A percentile compares a stretch with the other conserved stretches of the same genome.
These are phyloP conservation scores for Malaclemys terrapin DNA, from an alignment of 2,113 vertebrate genomes.

Conservation along the genomic window DNA sequence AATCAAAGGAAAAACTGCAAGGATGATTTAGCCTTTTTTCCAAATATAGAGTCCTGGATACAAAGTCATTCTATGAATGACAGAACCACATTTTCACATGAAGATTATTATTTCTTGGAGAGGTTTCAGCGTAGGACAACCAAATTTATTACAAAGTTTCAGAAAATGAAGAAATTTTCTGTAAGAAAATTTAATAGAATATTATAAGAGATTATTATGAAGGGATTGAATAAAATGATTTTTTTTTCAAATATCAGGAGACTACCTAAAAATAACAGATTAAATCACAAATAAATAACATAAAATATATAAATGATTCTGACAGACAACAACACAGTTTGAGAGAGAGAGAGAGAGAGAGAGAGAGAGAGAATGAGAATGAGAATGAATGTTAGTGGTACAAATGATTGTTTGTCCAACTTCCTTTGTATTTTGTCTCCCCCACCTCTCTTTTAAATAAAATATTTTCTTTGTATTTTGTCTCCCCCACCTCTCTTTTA, in stretches of 20 bases:
- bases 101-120: not conserved
- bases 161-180: not conserved
- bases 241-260: not conserved
- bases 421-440: too few species aligned
- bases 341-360: not conserved
- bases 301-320: not conserved
- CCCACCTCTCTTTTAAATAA: not conserved
- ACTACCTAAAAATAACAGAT: not conserved
- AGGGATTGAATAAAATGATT: not conserved
- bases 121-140: not conserved
- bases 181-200: not conserved
- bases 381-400: not conserved
- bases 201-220: not conserved
- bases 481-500: not conserved
- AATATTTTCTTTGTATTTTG: not conserved
- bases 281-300: conserved; percentile 5
- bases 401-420: not conserved
- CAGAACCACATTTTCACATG: not conserved
- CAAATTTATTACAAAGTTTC: not conserved
- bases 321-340: not conserved
- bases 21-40: too few species aligned
- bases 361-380: not conserved
- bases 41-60: not conserved
- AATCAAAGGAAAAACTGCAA: not conserved
- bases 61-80: not conserved